Evolutionary conservation across 2,888 invertebrate species (phyloP), one percentile per base, ranked within the genome.

Genomic region (Drosophila neotestacea): DNA sequence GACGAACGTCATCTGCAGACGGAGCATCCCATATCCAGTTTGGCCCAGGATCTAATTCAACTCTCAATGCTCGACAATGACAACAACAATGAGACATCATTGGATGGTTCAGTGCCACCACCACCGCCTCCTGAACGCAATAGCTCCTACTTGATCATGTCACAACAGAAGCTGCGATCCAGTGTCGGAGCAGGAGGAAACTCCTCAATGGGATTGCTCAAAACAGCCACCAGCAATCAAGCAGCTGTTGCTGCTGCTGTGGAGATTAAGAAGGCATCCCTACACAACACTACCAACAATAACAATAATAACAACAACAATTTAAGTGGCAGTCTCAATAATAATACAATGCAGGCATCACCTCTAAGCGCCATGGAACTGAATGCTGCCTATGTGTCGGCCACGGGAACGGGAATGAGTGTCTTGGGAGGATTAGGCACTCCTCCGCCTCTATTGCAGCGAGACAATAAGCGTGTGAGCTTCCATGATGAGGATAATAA

Each of bases 51-150:
- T 41, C 79, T 92, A 4, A 81, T 80, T 0, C 88, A 91, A 50
- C 73, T 92, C 7, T 87, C 81, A n/a, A 87, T 88, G 71, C 69
- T 92, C 28, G 81, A 77, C 64, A 87, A 82, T 73, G 74, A 78
- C 52, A 88, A 89, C 55, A 80, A 87, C 34, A 89, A 88, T 51
- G 87, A 84, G 44, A 36, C 79, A 4, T 9, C 66, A 0, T 11
- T 75, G 9, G 85, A 65, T 39, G 73, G 68, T 0, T 56, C 66
- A 5, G 86, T 85, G 39, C 91, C 92, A 9, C 94, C 96, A 56
- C 96, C 97, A 0, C 95, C 96, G 47, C 97, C 97, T 27, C 98
- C 98, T 3, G 97, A 97, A 92, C 94, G 98, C 72, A 97, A 97
- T 65, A 97, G 97, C 30, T 97, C 97, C 44, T 98, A 97, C 92